Percentiles rank a stretch among this genome's conserved stretches.
phyloP scores from a whole-genome alignment of 2,113 vertebrate genomes.

The Columba livia region DNA sequence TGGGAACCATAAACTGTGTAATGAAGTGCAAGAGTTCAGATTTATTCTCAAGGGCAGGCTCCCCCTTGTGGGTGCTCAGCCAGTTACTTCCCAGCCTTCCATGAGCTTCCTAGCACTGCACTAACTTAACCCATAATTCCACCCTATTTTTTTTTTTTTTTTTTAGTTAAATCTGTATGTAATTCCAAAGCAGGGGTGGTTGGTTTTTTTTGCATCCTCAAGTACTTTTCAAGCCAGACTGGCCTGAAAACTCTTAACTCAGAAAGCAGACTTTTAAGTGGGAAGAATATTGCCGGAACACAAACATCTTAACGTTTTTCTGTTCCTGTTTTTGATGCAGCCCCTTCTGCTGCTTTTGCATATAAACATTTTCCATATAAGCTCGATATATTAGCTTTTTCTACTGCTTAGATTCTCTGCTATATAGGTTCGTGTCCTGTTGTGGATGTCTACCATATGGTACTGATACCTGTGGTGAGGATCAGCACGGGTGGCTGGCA shows the following conservation, averaged over 20 bases:
- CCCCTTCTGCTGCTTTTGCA: neutral
- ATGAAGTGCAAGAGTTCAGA: neutral
- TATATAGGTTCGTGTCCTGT: neutral
- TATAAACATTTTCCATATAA: neutral
- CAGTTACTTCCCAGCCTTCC: neutral
- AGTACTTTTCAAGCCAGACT: neutral
- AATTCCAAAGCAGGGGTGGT: neutral
- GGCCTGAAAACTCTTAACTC: neutral
- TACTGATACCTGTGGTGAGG: neutral
- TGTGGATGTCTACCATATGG: neutral
- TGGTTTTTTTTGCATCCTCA: neutral
- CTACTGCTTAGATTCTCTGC: neutral
- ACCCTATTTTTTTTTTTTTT: neutral
- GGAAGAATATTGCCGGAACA: neutral
- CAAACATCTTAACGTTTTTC: neutral
- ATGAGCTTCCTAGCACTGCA: neutral
- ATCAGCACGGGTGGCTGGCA: neutral
- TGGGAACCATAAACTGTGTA: neutral
- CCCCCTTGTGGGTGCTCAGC: constrained; percentile 46
- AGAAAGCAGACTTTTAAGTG: neutral
- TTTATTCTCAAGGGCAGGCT: constrained; percentile 13
- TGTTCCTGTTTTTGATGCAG: neutral
- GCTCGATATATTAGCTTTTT: rapidly evolving
- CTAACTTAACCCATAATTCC: neutral
- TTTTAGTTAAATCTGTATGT: neutral